Base-by-base conservation (phyloP, 2,888 invertebrate species). In the Pollenia labialis region DNA sequence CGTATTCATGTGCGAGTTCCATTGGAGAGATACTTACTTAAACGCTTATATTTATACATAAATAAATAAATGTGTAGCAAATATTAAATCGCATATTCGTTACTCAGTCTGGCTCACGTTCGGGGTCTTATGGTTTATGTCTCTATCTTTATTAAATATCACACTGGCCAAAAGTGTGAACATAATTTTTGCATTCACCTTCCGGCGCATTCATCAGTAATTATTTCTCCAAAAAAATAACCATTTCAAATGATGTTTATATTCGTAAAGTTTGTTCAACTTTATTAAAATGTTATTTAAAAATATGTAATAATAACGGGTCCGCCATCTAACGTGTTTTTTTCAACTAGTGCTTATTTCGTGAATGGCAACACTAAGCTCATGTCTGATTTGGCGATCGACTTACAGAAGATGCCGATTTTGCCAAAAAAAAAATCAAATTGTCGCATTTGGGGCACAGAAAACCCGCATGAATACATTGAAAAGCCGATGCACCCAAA, bases 91-190 rank as follows among this genome's bases (percentile, higher is more conserved):
- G 32, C 54, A 6, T 16, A 60, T 16, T 54, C 2, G 23, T 1
- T 9, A 42, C 42, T 50, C 48, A 50, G 66, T 44, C 46, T 32
- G 52, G 18, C 23, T 23, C 11, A 44, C n/a, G 4, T 52, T 50
- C 44, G 14, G 18, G 18, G 23, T 23, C 1, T 23, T 23, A 23
- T 10, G 12, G 10, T 16, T 40, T 64, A 66, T 60, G 62, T 71
- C 76, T 71, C 32, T 81, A 69, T 83, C 82, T 76, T 52, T 48
- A 71, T 62, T 76, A 12, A 76, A 69, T 62, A 83, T 76, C 76
- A 62, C 18, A 46, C 60, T 60, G 68, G 1, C 44, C 23, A 71
- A 64, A 83, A 71, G 81, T 82, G 81, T 75, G 81, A 83, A 83
- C 69, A 83, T 56, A 18, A 50, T 75, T 60, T 64, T 69, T 76